These are phyloP conservation scores for Drosophila baimaii DNA, from an alignment of 1,140 invertebrate genomes.

Conservation along the genomic window DNA sequence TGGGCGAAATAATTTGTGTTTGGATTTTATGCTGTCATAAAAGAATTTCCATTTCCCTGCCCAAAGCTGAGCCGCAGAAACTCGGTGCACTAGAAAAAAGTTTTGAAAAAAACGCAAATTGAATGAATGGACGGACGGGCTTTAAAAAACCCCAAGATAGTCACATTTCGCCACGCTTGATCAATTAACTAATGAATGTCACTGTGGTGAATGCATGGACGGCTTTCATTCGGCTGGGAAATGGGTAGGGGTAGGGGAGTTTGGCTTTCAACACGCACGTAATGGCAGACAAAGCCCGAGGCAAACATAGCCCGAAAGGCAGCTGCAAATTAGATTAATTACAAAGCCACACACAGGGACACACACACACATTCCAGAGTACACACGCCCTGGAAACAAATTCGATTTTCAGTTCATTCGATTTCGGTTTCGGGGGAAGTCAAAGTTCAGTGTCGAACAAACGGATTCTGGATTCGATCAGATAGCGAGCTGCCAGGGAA, in stretches of 20 bases:
- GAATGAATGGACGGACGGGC: background rate
- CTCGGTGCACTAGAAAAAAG: constrained; percentile 6
- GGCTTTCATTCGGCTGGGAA: constrained; percentile 16
- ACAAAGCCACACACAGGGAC: constrained; percentile 12
- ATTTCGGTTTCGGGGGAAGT: constrained; percentile 22
- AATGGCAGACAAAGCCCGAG: constrained; percentile 14
- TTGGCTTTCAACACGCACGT: constrained; percentile 38
- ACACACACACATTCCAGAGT: constrained; percentile 16
- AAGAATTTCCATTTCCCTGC: constrained; percentile 43
- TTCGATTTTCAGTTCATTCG: constrained; percentile 41
- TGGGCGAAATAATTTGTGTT: constrained; percentile 54
- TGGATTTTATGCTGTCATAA: constrained; percentile 44
- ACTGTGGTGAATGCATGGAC: constrained; percentile 30
- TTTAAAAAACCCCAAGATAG: constrained; percentile 8
- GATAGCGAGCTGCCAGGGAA: constrained; percentile 10
- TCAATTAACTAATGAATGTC: constrained; percentile 61
- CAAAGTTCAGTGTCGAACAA: constrained; percentile 24
- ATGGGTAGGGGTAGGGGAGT: constrained; percentile 2
- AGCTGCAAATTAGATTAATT: constrained; percentile 64
- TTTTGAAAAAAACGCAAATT: constrained; percentile 7
- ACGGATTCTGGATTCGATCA: constrained; percentile 15
- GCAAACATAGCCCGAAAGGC: constrained; percentile 12
- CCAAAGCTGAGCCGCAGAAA: constrained; percentile 24
- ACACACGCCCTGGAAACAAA: constrained; percentile 34
- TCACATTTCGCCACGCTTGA: constrained; percentile 30